Evolutionary conservation across 1,140 invertebrate species (phyloP).

Genomic region (Drosophila jambulina): DNA sequence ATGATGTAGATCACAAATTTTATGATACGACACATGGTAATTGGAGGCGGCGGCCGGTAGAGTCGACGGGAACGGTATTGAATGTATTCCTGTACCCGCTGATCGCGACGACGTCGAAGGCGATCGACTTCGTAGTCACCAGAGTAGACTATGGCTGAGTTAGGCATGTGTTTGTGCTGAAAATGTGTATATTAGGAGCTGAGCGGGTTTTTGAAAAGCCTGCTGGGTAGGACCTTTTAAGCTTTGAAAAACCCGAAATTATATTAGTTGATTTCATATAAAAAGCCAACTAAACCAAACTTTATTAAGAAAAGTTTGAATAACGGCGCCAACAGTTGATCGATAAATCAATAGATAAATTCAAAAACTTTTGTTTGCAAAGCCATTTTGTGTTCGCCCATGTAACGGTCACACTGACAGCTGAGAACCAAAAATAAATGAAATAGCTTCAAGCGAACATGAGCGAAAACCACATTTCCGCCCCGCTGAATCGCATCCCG

Average conservation of each 20-base stretch:
- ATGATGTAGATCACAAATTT: constrained; percentile 18
- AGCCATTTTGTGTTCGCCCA: no score
- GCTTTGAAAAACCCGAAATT: background rate
- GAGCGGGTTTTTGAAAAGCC: background rate
- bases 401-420: constrained; percentile 5
- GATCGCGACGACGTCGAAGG: constrained; percentile 24
- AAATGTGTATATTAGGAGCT: background rate
- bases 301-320: background rate
- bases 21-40: constrained; percentile 23
- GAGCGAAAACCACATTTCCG: constrained; percentile 31
- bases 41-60: background rate
- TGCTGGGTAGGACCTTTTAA: background rate
- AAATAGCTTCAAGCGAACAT: constrained; percentile 26
- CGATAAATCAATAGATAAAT: background rate
- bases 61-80: background rate
- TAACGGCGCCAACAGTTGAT: background rate
- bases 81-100: constrained; percentile 6
- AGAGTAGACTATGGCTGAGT: constrained; percentile 13
- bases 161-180: constrained; percentile 13
- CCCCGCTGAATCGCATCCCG: constrained; percentile 54
- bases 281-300: background rate
- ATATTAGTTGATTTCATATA: no score
- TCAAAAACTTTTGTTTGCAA: background rate
- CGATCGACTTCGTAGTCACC: constrained; percentile 18
- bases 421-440: constrained; percentile 14